Percentiles rank a stretch among this genome's conserved stretches.
These are phyloP conservation scores for Okamejei kenojei DNA, from an alignment of 2,797 vertebrate genomes.

Conservation along the genomic window DNA sequence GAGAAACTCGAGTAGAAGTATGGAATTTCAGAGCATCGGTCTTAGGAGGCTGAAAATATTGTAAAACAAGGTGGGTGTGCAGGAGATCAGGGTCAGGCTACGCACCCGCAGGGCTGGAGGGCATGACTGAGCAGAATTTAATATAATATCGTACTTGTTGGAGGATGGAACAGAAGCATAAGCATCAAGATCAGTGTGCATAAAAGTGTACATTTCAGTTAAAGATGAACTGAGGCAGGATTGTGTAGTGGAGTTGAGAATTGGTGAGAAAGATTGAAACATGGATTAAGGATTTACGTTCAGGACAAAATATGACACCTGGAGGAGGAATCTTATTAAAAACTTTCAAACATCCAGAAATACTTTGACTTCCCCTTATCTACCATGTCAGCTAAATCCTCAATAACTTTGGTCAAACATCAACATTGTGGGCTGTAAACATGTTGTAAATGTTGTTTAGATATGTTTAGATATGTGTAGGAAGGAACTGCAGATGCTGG, in stretches of 20 bases:
- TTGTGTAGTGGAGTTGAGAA: neutral
- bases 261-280: neutral
- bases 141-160: neutral
- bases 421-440: neutral
- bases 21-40: neutral
- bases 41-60: neutral
- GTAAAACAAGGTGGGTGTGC: neutral
- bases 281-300: neutral
- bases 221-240: neutral
- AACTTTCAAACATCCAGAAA: neutral
- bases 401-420: too few relatives aligned
- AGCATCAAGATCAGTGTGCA: neutral
- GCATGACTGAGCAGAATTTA: neutral
- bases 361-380: too few relatives aligned
- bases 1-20: neutral
- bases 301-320: neutral
- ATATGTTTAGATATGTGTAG: neutral
- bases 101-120: neutral
- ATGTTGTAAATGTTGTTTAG: neutral
- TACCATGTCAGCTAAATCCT: too few relatives aligned
- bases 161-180: neutral
- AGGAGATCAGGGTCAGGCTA: neutral
- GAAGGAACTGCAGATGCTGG: too few relatives aligned
- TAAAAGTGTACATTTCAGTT: neutral
- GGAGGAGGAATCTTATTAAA: too few relatives aligned